Evolutionary conservation across 2,888 invertebrate genomes (phyloP).

Genomic region (Drosophila nr. perissopoda): DNA sequence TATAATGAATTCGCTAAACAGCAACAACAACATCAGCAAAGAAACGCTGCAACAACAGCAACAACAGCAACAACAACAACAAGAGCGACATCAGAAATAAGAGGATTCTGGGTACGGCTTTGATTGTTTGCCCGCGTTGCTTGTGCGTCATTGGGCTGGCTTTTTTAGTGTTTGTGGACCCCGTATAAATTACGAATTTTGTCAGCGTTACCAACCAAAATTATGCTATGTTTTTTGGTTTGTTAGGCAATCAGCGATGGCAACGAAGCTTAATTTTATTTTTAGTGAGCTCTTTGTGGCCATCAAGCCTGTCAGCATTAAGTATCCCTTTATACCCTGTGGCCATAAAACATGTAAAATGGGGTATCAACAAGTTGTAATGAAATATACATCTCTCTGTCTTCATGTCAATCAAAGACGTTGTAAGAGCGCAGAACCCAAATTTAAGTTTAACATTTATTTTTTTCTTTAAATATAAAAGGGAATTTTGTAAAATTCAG

Average conservation of each 20-base stretch:
- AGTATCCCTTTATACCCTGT: constrained; percentile 35
- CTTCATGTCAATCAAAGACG: background rate
- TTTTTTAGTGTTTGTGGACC: constrained; percentile 42
- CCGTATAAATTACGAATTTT: constrained; percentile 58
- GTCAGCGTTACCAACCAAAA: constrained; percentile 54
- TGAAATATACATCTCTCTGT: background rate
- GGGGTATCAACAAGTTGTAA: background rate
- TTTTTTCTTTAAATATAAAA: background rate
- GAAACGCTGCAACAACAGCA: constrained; percentile 1
- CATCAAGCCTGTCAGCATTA: constrained; percentile 58
- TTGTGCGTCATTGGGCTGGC: constrained; percentile 25
- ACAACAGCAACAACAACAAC: constrained; percentile 20
- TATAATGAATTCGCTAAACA: constrained; percentile 78
- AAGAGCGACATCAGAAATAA: constrained; percentile 31
- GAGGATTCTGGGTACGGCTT: constrained; percentile 39
- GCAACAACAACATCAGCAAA: constrained; percentile 35
- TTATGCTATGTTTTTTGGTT: constrained; percentile 65
- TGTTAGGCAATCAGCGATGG: constrained; percentile 72
- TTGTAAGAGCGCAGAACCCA: background rate
- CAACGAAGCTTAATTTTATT: constrained; percentile 62
- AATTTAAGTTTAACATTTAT: background rate
- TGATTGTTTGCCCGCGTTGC: constrained; percentile 60
- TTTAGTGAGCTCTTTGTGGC: constrained; percentile 68
- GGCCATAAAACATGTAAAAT: background rate
- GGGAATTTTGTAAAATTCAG: background rate